These are phyloP conservation scores for Meteorus colon DNA, from an alignment of 2,888 invertebrate species.

Conservation along the genomic window DNA sequence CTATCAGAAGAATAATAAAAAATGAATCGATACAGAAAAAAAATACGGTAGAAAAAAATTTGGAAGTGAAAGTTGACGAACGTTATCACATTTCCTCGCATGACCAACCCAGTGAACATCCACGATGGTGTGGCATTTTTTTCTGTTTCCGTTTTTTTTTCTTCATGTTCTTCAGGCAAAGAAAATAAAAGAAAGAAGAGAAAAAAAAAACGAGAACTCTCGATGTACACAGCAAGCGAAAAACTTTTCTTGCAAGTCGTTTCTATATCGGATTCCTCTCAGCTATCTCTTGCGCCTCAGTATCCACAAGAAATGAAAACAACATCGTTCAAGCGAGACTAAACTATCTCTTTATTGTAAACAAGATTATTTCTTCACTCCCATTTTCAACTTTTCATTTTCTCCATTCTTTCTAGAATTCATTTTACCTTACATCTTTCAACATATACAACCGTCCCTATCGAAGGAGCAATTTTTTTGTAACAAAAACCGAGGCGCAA, in stretches of 20 bases:
- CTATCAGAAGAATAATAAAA: neutral
- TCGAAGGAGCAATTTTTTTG: no score
- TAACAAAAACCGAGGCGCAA: no score
- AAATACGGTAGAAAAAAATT: neutral
- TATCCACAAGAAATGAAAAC: conserved; percentile 11
- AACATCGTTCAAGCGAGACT: conserved; percentile 10
- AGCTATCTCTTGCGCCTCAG: neutral
- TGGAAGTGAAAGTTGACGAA: conserved; percentile 1
- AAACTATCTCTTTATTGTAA: conserved; percentile 9
- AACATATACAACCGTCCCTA: neutral
- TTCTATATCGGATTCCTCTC: conserved; percentile 16
- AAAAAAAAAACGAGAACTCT: neutral
- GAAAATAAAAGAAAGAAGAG: neutral
- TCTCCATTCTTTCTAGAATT: neutral
- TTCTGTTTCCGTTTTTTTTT: neutral
- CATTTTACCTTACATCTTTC: neutral
- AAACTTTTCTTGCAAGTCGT: conserved; percentile 19
- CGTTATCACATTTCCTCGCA: conserved; percentile 26
- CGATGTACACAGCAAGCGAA: neutral
- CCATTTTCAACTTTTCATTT: neutral
- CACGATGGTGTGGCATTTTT: conserved; percentile 1
- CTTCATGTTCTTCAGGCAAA: neutral
- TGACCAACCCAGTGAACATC: conserved; percentile 25
- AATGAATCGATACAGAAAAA: neutral
- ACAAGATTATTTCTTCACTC: conserved; percentile 1